Percentiles rank a stretch among this genome's conserved stretches.
phyloP scores from a whole-genome alignment of 2,888 invertebrate species.

The Drosophila mettleri region DNA sequence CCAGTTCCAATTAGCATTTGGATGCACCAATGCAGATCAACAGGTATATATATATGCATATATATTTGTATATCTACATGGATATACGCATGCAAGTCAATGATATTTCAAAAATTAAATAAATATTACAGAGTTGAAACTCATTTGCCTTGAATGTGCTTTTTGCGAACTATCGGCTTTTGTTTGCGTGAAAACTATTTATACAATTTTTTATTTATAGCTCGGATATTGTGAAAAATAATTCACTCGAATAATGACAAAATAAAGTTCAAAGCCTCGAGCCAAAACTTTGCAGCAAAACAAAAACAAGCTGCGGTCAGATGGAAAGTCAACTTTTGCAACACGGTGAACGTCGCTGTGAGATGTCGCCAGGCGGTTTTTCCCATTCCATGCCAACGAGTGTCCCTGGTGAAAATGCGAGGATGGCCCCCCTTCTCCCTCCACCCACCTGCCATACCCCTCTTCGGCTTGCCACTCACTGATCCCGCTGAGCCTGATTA shows the following conservation, averaged over 20 bases:
- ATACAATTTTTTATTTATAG: constrained; percentile 28
- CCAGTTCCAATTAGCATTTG: background rate
- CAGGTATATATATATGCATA: background rate
- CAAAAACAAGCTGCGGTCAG: constrained; percentile 66
- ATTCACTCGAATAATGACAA: constrained; percentile 28
- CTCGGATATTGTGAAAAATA: constrained; percentile 28
- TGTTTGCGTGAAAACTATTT: constrained; percentile 34
- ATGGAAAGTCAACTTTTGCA: constrained; percentile 70
- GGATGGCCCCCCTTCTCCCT: constrained; percentile 3
- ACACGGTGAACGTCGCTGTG: constrained; percentile 46
- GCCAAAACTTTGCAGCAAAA: constrained; percentile 38
- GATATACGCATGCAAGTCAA: background rate
- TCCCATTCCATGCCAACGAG: constrained; percentile 59
- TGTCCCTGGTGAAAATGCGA: constrained; percentile 49
- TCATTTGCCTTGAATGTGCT: background rate
- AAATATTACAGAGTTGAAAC: background rate
- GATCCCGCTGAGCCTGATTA: constrained; percentile 33
- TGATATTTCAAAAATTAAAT: background rate
- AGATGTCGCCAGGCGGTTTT: constrained; percentile 54
- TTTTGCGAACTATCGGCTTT: background rate
- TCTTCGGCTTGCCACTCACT: background rate
- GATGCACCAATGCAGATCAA: background rate
- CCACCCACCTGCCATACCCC: background rate
- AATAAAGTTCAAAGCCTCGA: constrained; percentile 61
- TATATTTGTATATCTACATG: background rate